Evolutionary conservation across 2,888 invertebrate genomes (phyloP), one percentile per base, ranked within the genome.

Genomic region (Agonopterix arenella): DNA sequence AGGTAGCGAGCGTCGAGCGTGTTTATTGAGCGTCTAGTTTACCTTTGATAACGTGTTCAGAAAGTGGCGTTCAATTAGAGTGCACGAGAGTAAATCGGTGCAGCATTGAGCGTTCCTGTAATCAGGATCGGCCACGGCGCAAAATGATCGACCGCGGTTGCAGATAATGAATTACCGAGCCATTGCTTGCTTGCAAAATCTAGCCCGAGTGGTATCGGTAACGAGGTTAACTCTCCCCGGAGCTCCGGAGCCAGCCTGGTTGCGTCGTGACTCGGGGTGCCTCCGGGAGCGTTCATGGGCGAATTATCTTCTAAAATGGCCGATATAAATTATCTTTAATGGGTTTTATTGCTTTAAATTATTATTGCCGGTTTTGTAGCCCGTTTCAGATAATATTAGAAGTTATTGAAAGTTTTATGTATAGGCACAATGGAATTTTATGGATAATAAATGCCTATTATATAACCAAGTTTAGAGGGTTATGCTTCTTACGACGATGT

Each of bases 101-200:
- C 66, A 44, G 68, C 71, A 79, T 75, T 75, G 77, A 79, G 72
- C 64, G 71, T 68, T 71, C 66, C 70, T 62, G 72, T 80, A 84
- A 84, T 84, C 79, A 80, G 72, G 70, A 66, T 66, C 59, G 57
- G 59, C 63, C 67, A 63, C 61, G 59, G 64, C 66, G 68, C 73
- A 78, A 84, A 83, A 50, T 80, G 77, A 80, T 78, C 74, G 66
- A 65, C 58, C 61, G 59, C 58, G 58, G 72, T 71, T 79, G 73
- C 71, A 73, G 74, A 76, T 80, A 80, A 83, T 84, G 82, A 85
- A 83, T 83, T 79, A 79, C 78, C 64, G 67, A 74, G 66, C 68
- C 46, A 76, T 76, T 75, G 79, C 84, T 80, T 65, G 76, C 79
- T 81, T 82, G 82, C 84, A 79, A 75, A 84, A 83, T 81, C 75